Percentiles rank a stretch among this genome's conserved stretches.
Conservation (phyloP, 2,888 invertebrate species). For the Amiota communis region DNA sequence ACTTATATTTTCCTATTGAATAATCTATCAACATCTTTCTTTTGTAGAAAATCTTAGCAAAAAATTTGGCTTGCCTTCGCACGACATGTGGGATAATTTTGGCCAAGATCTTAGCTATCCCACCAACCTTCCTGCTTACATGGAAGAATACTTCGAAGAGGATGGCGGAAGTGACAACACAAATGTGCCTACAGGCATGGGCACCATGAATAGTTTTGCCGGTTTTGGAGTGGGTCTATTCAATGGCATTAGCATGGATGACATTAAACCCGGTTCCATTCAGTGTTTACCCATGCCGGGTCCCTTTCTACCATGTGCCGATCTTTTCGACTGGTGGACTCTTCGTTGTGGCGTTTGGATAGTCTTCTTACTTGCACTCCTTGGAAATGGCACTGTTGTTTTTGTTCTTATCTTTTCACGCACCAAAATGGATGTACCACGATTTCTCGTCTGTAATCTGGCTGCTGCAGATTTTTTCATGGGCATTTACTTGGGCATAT, state of each 20-base stretch:
- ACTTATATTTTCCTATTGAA: constrained; percentile 5
- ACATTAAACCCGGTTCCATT: constrained; percentile 69
- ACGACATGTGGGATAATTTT: constrained; percentile 81
- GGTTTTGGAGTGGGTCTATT: constrained; percentile 61
- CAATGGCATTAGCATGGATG: constrained; percentile 66
- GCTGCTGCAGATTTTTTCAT: constrained; percentile 98
- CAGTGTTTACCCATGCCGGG: constrained; percentile 91
- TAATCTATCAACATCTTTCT: neutral
- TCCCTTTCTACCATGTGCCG: constrained; percentile 95
- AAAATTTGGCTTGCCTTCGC: constrained; percentile 81
- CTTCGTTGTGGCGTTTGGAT: constrained; percentile 97
- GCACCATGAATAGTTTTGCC: constrained; percentile 24
- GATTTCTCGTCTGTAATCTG: constrained; percentile 96
- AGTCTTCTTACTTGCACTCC: constrained; percentile 93
- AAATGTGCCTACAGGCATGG: constrained; percentile 44
- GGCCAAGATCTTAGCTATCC: constrained; percentile 82
- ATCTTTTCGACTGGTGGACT: constrained; percentile 98
- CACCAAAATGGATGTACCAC: constrained; percentile 95
- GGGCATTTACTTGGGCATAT: constrained; percentile 93
- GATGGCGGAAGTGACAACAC: constrained; percentile 62
- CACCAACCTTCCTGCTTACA: constrained; percentile 80
- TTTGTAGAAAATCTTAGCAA: constrained; percentile 80
- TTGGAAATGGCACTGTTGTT: constrained; percentile 96
- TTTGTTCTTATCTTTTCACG: constrained; percentile 93
- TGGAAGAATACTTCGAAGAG: constrained; percentile 83